Evolutionary conservation across 2,888 invertebrate species (phyloP).

Genomic region (Drosophila cognata): DNA sequence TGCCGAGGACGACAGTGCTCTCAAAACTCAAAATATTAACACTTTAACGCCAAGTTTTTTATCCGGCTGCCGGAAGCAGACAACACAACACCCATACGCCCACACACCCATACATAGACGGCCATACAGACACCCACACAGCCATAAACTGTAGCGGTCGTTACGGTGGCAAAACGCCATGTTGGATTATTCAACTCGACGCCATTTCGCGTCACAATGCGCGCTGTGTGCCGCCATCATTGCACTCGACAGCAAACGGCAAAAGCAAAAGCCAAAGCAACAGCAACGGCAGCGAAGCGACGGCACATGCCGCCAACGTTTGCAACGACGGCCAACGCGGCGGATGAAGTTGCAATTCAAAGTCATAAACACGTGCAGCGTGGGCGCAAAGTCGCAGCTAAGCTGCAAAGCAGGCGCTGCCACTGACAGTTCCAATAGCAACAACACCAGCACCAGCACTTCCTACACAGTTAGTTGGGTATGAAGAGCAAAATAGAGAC

Average conservation of each 20-base stretch:
- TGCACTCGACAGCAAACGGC: conserved; percentile 76
- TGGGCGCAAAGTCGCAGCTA: conserved; percentile 81
- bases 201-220: conserved; percentile 80
- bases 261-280: conserved; percentile 22
- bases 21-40: conserved; percentile 81
- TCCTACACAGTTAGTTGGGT: conserved; percentile 52
- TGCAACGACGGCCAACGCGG: conserved; percentile 58
- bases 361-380: conserved; percentile 83
- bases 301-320: conserved; percentile 45
- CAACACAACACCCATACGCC: conserved; percentile 63
- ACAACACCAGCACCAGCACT: conserved; percentile 54
- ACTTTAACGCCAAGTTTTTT: conserved; percentile 79
- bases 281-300: conserved; percentile 16
- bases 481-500: background rate
- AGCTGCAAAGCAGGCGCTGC: conserved; percentile 70
- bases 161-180: conserved; percentile 77
- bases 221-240: conserved; percentile 80
- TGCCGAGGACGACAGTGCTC: conserved; percentile 59
- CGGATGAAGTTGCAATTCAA: conserved; percentile 83
- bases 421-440: conserved; percentile 61
- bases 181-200: conserved; percentile 80
- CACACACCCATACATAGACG: conserved; percentile 1
- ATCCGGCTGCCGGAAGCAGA: conserved; percentile 81
- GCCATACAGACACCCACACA: background rate
- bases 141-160: conserved; percentile 61